Evolutionary conservation across 2,797 vertebrate genomes (phyloP).

Genomic region (Clarias fuscus): DNA sequence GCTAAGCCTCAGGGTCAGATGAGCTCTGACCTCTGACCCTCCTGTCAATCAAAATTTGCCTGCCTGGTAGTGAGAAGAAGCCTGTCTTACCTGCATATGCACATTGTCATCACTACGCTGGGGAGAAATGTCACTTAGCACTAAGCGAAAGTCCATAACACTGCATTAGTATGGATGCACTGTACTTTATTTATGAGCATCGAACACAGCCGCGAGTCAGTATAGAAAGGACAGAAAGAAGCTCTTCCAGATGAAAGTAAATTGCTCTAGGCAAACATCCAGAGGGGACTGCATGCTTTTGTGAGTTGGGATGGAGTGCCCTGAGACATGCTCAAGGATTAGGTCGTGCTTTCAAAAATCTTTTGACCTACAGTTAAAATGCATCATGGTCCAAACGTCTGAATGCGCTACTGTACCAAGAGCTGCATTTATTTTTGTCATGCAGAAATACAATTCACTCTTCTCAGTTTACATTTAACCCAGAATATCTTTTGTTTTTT

Average conservation of each 20-base stretch:
- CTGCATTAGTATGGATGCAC: slow-evolving; percentile 72
- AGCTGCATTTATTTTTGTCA: neutral
- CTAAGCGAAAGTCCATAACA: slow-evolving; percentile 67
- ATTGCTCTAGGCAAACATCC: slow-evolving; percentile 40
- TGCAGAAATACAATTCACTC: neutral
- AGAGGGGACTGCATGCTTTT: slow-evolving; percentile 26
- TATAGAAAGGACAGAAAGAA: slow-evolving; percentile 18
- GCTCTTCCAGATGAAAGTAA: slow-evolving; percentile 36
- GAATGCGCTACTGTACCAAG: no score
- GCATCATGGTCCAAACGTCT: neutral
- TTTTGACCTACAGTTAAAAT: neutral
- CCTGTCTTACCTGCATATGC: slow-evolving; percentile 44
- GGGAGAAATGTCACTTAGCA: slow-evolving; percentile 61
- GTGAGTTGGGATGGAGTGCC: neutral
- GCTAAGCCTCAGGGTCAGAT: slow-evolving; percentile 67
- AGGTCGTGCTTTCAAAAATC: neutral
- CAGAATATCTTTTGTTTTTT: neutral
- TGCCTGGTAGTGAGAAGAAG: slow-evolving; percentile 58
- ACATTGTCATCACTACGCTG: slow-evolving; percentile 69
- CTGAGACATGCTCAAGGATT: neutral
- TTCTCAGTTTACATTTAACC: neutral
- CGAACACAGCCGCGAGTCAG: slow-evolving; percentile 45
- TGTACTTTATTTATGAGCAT: slow-evolving; percentile 60
- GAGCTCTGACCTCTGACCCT: slow-evolving; percentile 72
- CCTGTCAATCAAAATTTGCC: slow-evolving; percentile 76